Evolutionary conservation across 2,888 invertebrate species (phyloP), one percentile per base, ranked within the genome.

Genomic region (Prionchulus punctatus): DNA sequence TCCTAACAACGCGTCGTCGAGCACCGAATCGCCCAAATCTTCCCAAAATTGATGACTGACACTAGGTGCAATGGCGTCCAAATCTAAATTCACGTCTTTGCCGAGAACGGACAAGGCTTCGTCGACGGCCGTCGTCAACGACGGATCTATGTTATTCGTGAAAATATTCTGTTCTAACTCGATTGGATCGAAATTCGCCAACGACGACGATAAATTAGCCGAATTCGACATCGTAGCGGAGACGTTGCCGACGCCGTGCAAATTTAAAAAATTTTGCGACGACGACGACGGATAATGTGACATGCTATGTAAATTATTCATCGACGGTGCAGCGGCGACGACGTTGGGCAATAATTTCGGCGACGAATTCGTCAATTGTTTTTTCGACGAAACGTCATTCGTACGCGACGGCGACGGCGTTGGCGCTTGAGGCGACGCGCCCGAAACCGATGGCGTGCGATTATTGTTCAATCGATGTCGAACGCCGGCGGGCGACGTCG

Each of bases 1-100:
- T n/a, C 47, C 23, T 45, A 45, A 45, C 23, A 45, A 45, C 23
- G 47, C n/a, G 47, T 45, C 47, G 23, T 45, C 47, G 15, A 45
- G 23, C 4, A 45, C 47, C n/a, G 47, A 12, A 23, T 45, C 47
- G 23, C 47, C 47, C 15, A 45, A 23, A 45, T 45, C 47, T 18
- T 45, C 47, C 47, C 47, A 45, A 23, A 45, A 45, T 21, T 45
- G 15, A n/a, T 45, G 47, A 23, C 18, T 23, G 23, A 45, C 47
- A 7, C 15, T 45, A 12, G 23, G 15, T 7, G 15, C 23, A 12
- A 23, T 7, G 23, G n/a, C 15, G 23, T 45, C 23, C 23, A 45
- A 21, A 23, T 45, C 47, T 23, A 45, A 45, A 45, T 45, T 45
- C 4, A 45, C 47, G 23, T 45, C 47, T 23, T 23, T 45, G 47